A percentile compares a stretch with the other conserved stretches of the same genome.
These are phyloP conservation scores for Pangasianodon hypophthalmus DNA, from an alignment of 2,113 vertebrate genomes.

Conservation along the genomic window DNA sequence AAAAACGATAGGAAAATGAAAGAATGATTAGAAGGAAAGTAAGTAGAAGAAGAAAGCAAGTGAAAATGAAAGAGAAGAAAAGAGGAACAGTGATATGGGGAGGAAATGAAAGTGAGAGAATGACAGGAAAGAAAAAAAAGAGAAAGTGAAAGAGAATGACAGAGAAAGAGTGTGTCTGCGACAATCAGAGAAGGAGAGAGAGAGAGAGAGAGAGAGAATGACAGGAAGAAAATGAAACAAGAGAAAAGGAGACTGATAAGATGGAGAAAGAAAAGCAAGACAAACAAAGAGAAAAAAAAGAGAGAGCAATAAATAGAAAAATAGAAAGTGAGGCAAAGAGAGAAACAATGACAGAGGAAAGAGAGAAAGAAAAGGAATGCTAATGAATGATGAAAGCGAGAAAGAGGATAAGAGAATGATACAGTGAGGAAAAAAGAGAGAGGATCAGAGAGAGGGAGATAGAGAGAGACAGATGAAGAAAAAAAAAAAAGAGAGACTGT, in stretches of 20 bases:
- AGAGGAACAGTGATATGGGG: not conserved
- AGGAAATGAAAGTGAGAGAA: not conserved
- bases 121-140: not conserved
- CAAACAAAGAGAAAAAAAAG: not conserved
- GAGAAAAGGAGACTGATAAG: not conserved
- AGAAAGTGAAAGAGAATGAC: not conserved
- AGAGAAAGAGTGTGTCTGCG: no score
- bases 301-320: slow-evolving; percentile 31
- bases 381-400: not conserved
- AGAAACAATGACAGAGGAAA: slow-evolving; percentile 6
- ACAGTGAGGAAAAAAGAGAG: not conserved
- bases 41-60: not conserved
- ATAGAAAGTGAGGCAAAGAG: not conserved
- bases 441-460: no score
- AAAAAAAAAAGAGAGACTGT: not conserved
- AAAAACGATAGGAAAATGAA: not conserved
- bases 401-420: not conserved
- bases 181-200: not conserved
- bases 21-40: no score
- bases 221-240: not conserved
- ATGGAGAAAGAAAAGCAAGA: not conserved
- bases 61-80: not conserved
- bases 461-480: not conserved
- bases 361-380: slow-evolving; percentile 41
- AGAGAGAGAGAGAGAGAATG: not conserved